phyloP scores from a whole-genome alignment of 2,888 invertebrate species.

The Dolichopus griseipennis region DNA sequence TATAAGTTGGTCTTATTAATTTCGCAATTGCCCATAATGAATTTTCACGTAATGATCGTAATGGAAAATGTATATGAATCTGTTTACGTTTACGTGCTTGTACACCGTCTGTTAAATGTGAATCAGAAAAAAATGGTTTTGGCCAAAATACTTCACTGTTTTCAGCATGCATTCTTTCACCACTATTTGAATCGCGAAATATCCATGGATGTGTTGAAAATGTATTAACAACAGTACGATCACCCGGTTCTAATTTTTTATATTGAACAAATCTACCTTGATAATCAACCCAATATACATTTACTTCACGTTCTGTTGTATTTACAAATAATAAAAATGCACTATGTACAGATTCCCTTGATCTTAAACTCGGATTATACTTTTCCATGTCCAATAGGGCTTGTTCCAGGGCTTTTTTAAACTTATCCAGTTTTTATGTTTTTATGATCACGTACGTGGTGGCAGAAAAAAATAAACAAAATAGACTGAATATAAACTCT shows the following conservation, averaged over 20 bases:
- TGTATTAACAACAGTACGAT: slow-evolving; percentile 52
- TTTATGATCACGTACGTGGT: neutral
- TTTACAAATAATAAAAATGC: slow-evolving; percentile 56
- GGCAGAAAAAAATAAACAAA: neutral
- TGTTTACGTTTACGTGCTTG: slow-evolving; percentile 27
- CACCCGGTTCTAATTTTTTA: slow-evolving; percentile 48
- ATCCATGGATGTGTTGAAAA: slow-evolving; percentile 79
- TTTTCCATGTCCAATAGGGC: neutral
- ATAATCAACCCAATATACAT: slow-evolving; percentile 65
- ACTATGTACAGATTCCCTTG: slow-evolving; percentile 30
- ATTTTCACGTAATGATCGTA: slow-evolving; percentile 32
- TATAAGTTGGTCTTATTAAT: neutral
- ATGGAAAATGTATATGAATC: slow-evolving; percentile 34
- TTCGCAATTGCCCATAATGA: slow-evolving; percentile 29
- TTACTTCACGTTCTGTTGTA: slow-evolving; percentile 45
- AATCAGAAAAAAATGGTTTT: slow-evolving; percentile 30
- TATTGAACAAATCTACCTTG: slow-evolving; percentile 55
- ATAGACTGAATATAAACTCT: no score
- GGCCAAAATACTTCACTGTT: slow-evolving; percentile 47
- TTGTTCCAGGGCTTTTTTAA: neutral
- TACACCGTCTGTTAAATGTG: slow-evolving; percentile 26
- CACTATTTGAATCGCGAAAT: slow-evolving; percentile 61
- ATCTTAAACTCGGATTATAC: slow-evolving; percentile 19
- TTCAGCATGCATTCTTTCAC: slow-evolving; percentile 55
- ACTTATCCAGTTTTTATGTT: neutral